These are phyloP conservation scores for Macrochelys suwanniensis DNA, from an alignment of 2,797 vertebrate species.

Conservation along the genomic window DNA sequence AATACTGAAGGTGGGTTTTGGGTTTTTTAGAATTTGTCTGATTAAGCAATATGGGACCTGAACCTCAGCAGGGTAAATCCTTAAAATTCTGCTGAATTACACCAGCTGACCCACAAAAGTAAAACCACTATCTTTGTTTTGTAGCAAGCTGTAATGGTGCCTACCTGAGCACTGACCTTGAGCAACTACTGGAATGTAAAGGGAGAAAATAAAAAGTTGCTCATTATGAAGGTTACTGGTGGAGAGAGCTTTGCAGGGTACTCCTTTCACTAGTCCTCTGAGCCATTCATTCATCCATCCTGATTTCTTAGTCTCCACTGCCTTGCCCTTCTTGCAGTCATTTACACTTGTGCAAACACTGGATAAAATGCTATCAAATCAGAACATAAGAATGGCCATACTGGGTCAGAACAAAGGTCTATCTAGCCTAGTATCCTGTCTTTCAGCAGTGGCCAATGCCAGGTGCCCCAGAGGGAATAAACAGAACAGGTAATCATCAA, in stretches of 20 bases:
- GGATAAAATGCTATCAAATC: background rate
- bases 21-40: background rate
- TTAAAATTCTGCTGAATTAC: background rate
- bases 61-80: background rate
- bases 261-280: background rate
- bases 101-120: background rate
- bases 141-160: background rate
- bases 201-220: background rate
- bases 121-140: background rate
- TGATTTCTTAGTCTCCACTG: background rate
- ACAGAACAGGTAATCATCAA: too few relatives aligned
- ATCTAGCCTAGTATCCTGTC: too few relatives aligned
- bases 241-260: background rate
- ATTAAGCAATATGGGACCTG: background rate
- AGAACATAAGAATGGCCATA: background rate
- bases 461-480: too few relatives aligned
- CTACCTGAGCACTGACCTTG: accelerated
- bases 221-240: background rate
- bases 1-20: background rate
- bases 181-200: background rate
- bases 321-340: background rate
- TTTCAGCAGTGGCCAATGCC: too few relatives aligned
- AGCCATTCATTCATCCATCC: background rate
- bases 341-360: background rate
- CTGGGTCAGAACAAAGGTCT: too few relatives aligned